These are phyloP conservation scores for Coenobita brevimanus DNA, from an alignment of 1,140 invertebrate genomes.

Conservation along the genomic window DNA sequence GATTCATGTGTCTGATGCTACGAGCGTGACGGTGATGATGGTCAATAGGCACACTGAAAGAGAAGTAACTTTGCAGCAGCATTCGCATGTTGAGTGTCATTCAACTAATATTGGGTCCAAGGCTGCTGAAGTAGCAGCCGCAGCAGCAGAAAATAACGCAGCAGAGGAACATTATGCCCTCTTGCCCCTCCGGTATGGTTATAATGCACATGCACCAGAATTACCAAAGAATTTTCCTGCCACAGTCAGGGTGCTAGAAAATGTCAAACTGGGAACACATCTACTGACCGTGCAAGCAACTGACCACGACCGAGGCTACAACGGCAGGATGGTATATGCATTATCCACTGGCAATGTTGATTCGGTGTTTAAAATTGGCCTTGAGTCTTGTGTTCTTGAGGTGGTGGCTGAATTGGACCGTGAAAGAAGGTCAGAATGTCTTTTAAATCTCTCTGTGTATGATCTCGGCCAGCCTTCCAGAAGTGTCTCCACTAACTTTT, in stretches of 20 bases:
- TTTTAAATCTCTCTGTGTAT: constrained; percentile 90
- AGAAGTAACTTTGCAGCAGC: constrained; percentile 74
- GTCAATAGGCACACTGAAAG: constrained; percentile 71
- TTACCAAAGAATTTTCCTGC: constrained; percentile 77
- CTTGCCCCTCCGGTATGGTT: constrained; percentile 88
- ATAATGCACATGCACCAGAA: constrained; percentile 89
- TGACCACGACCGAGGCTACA: constrained; percentile 92
- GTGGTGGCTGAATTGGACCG: constrained; percentile 90
- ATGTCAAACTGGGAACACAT: constrained; percentile 40
- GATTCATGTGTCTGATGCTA: constrained; percentile 87
- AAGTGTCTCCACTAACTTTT: constrained; percentile 80
- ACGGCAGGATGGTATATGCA: constrained; percentile 90
- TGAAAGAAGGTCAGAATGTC: constrained; percentile 87
- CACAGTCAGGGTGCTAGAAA: constrained; percentile 54
- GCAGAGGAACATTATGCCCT: constrained; percentile 79
- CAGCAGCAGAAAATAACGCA: constrained; percentile 87
- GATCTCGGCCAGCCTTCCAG: constrained; percentile 90
- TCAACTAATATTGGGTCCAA: constrained; percentile 87
- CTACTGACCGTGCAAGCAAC: constrained; percentile 42
- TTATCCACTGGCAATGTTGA: constrained; percentile 90
- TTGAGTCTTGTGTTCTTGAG: constrained; percentile 87
- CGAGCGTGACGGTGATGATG: constrained; percentile 77
- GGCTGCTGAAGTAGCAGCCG: constrained; percentile 84
- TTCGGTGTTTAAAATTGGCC: constrained; percentile 90
- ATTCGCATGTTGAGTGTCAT: constrained; percentile 82